Evolutionary conservation across 2,113 vertebrate species (phyloP).

Genomic region (Clarias gariepinus): DNA sequence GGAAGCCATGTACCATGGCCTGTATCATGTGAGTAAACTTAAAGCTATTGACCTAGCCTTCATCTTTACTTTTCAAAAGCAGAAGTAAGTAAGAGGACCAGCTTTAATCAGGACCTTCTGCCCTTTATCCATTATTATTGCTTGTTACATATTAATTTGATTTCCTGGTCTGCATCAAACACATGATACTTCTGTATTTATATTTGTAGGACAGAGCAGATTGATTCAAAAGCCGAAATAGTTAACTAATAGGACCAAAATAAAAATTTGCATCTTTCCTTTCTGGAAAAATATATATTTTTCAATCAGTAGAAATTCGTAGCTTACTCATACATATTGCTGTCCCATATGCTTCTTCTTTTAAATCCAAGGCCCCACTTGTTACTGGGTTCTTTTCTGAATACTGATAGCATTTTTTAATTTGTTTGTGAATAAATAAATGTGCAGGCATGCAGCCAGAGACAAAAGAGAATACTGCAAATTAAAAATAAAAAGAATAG

Average conservation of each 20-base stretch:
- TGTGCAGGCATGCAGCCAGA: slow-evolving; percentile 32
- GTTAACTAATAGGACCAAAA: not conserved
- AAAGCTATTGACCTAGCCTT: slow-evolving; percentile 55
- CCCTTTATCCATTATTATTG: slow-evolving; percentile 24
- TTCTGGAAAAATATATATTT: not conserved
- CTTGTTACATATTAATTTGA: slow-evolving; percentile 15
- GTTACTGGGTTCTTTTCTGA: slow-evolving; percentile 29
- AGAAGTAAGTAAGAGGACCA: slow-evolving; percentile 34
- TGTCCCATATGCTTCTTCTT: not conserved
- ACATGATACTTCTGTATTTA: not conserved
- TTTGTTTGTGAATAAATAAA: slow-evolving; percentile 38
- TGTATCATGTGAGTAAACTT: slow-evolving; percentile 53
- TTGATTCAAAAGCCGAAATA: not conserved
- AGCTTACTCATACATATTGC: not conserved
- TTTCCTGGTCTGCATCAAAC: not conserved
- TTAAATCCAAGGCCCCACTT: not conserved
- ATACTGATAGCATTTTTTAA: slow-evolving; percentile 19
- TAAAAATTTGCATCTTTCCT: not conserved
- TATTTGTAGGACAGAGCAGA: not conserved
- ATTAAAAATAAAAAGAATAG: slow-evolving; percentile 56
- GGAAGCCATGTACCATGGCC: slow-evolving; percentile 31
- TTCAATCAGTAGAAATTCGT: not conserved
- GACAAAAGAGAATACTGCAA: slow-evolving; percentile 53
- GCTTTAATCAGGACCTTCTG: slow-evolving; percentile 39
- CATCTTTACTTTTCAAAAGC: slow-evolving; percentile 52